Base-by-base conservation (phyloP, 2,113 vertebrate genomes). In the Pithys albifrons region DNA sequence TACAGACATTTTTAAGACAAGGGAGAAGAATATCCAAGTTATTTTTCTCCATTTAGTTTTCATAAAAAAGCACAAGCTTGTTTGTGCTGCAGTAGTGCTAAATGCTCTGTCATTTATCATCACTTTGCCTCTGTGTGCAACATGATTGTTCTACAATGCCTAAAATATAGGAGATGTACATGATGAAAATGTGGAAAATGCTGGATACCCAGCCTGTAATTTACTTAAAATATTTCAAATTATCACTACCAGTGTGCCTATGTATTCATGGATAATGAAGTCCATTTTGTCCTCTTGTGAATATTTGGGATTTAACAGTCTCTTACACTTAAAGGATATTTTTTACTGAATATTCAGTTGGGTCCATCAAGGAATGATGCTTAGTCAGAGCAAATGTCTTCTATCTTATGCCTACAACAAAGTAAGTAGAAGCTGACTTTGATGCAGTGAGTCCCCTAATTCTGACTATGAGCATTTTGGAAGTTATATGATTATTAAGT, bases 31-130 rank as follows among this genome's bases (percentile, higher is more conserved):
- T 66, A 70, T 45, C 1, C 23, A 76, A 87, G 23, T n/a, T 43
- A 19, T 65, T 87, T 94, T 82, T 94, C 70, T 92, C 37, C 28
- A 58, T 73, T 93, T 84, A 86, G 48, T 59, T 95, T 74, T 65
- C 52, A 75, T 84, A 67, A 87, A 93, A 86, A 59, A 59, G 24
- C 14, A 57, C 27, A 58, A 73, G 33, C 25, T 69, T 87, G 12
- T 67, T 79, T 72, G 64, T 69, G 41, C 54, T 0, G 6, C 76
- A 67, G 1, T 62, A 49, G 22, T 0, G 0, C 22, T 45, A 78
- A 87, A 17, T 79, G 46, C 22, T 71, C 52, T 93, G 52, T 66
- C 51, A 67, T 91, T 93, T 92, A 43, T 91, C 69, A 92, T 81
- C 14, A 7, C 74, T 82, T 91, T 79, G 45, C 33, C 39, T 31